Evolutionary conservation across 2,888 invertebrate genomes (phyloP).

Genomic region (Rhagophthalmus giganteus): DNA sequence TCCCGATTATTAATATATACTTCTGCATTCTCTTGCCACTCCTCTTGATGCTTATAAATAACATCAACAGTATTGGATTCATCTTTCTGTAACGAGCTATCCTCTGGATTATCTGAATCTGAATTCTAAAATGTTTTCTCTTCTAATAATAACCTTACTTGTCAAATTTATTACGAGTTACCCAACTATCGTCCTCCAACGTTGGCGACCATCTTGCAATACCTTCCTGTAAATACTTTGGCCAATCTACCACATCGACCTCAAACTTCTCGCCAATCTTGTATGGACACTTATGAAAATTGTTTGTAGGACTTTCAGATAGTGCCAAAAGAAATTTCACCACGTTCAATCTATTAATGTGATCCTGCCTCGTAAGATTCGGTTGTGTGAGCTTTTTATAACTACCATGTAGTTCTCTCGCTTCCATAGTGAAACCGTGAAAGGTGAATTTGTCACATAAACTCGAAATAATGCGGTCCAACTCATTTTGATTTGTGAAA

Average conservation of each 20-base stretch:
- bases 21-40: not conserved
- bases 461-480: conserved; percentile 43
- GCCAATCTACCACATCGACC: conserved; percentile 58
- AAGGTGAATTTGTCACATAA: conserved; percentile 50
- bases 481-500: conserved; percentile 46
- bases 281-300: conserved; percentile 43
- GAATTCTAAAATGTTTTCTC: too few species aligned
- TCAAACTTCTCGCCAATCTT: conserved; percentile 23
- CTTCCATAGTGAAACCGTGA: conserved; percentile 48
- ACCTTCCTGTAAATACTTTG: conserved; percentile 56
- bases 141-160: too few species aligned
- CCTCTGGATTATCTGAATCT: conserved; percentile 5
- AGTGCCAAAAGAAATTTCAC: conserved; percentile 48
- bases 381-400: conserved; percentile 44
- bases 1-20: not conserved
- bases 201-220: conserved; percentile 50
- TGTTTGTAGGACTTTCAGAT: conserved; percentile 49
- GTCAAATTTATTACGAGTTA: too few species aligned
- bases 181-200: conserved; percentile 47
- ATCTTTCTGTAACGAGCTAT: too few species aligned
- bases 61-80: not conserved
- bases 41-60: not conserved
- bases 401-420: conserved; percentile 40
- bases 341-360: conserved; percentile 41
- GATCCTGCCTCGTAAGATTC: conserved; percentile 38